A percentile compares a stretch with the other conserved stretches of the same genome.
These are phyloP conservation scores for Chaetophractus vellerosus DNA, from an alignment of 2,797 vertebrate genomes.

Conservation along the genomic window DNA sequence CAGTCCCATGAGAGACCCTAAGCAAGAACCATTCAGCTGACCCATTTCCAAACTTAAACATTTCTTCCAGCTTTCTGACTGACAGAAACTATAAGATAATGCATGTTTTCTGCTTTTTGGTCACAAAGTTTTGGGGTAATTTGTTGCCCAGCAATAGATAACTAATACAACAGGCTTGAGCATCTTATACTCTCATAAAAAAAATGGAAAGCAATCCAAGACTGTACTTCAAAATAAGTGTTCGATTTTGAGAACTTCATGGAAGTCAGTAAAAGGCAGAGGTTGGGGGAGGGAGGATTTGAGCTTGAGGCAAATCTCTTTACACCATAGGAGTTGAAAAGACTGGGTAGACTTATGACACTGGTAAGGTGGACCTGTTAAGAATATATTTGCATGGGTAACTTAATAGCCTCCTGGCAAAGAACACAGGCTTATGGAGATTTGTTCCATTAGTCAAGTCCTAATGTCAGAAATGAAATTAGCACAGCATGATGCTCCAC, in stretches of 20 bases:
- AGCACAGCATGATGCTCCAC: not conserved
- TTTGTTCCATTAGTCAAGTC: not conserved
- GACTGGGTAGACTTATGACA: not conserved
- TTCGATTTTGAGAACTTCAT: not conserved
- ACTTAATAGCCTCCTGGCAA: not conserved
- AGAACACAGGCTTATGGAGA: not conserved
- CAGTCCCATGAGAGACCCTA: not conserved
- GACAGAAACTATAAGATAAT: not conserved
- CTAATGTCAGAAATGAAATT: not conserved
- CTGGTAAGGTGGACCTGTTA: not conserved
- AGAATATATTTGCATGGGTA: not conserved
- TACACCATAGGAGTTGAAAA: not conserved
- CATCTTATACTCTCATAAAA: not conserved
- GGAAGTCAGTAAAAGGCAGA: slow-evolving; percentile 40
- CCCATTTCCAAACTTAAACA: not conserved
- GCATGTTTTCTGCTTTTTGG: not conserved
- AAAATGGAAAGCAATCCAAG: not conserved
- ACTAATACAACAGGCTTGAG: not conserved
- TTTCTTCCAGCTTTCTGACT: not conserved
- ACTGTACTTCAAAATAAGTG: not conserved
- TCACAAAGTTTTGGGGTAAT: not conserved
- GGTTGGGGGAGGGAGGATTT: not conserved
- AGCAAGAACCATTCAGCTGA: not conserved
- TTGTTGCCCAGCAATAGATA: slow-evolving; percentile 41
- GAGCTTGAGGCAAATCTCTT: not conserved